These are phyloP conservation scores for Acronicta alni DNA, from an alignment of 2,888 invertebrate species.

Conservation along the genomic window DNA sequence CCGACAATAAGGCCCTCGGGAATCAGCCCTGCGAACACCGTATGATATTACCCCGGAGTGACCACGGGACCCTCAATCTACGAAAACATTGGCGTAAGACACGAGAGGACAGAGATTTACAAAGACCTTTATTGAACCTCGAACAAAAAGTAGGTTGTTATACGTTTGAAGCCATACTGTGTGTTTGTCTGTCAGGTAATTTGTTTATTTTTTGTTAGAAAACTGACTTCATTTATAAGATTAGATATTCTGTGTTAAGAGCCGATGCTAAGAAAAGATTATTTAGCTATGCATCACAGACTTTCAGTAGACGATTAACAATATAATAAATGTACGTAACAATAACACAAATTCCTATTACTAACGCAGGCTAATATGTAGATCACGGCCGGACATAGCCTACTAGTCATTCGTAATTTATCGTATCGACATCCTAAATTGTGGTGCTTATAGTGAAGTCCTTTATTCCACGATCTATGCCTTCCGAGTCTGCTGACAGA, in stretches of 20 bases:
- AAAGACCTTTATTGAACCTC: background rate
- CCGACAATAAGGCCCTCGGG: constrained; percentile 71
- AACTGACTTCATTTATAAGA: too few relatives aligned
- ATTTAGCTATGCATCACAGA: too few relatives aligned
- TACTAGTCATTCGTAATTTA: constrained; percentile 43
- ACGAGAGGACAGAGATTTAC: constrained; percentile 28
- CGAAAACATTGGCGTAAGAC: constrained; percentile 46
- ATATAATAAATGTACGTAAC: constrained; percentile 9
- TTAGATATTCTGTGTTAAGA: too few relatives aligned
- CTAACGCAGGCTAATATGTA: constrained; percentile 30
- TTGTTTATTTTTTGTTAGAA: too few relatives aligned
- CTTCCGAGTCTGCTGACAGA: constrained; percentile 25
- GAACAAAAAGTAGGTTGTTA: too few relatives aligned
- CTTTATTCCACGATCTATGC: constrained; percentile 40
- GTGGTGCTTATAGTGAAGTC: constrained; percentile 36
- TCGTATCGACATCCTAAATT: constrained; percentile 41
- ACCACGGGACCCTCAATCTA: constrained; percentile 71
- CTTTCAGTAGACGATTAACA: too few relatives aligned
- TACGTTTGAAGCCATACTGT: too few relatives aligned
- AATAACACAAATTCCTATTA: constrained; percentile 22
- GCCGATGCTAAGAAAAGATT: too few relatives aligned
- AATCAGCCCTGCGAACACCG: constrained; percentile 62
- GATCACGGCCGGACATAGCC: constrained; percentile 32
- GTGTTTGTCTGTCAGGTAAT: too few relatives aligned
- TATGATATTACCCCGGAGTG: constrained; percentile 69